phyloP scores from a whole-genome alignment of 2,888 invertebrate genomes.

The Atrina japonica region DNA sequence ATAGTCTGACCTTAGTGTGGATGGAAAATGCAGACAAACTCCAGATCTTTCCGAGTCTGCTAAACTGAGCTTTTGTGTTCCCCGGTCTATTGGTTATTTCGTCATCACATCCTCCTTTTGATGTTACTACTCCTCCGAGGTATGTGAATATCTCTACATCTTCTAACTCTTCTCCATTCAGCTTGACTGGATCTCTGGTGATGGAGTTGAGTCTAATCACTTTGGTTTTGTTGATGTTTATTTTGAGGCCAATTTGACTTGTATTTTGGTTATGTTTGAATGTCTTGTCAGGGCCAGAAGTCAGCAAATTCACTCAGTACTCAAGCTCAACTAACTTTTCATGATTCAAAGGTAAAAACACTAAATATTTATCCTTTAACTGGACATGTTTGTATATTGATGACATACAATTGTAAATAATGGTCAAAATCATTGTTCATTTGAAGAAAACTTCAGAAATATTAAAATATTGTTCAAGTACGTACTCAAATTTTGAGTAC shows the following conservation, averaged over 20 bases:
- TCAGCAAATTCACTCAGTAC: no score
- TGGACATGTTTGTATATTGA: background rate
- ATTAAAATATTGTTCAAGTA: no score
- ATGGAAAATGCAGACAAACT: no score
- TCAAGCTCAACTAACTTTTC: no score
- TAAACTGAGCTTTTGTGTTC: background rate
- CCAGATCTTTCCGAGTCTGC: background rate
- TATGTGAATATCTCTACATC: conserved; percentile 14
- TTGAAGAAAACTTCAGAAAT: no score
- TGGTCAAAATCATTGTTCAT: no score
- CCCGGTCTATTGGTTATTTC: conserved; percentile 6
- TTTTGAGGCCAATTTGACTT: conserved; percentile 14
- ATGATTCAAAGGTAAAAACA: no score
- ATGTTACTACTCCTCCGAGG: conserved; percentile 9
- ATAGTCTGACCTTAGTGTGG: no score
- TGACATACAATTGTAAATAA: no score
- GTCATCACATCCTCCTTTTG: conserved; percentile 7
- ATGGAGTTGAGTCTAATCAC: conserved; percentile 11
- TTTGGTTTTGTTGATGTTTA: conserved; percentile 12
- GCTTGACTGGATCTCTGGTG: conserved; percentile 8
- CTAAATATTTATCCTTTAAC: background rate
- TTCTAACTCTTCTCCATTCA: conserved; percentile 8
- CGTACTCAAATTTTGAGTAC: no score
- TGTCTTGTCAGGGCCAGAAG: no score
- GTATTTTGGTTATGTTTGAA: conserved; percentile 12